phyloP scores from a whole-genome alignment of 2,888 invertebrate genomes.

The Tridacna gigas region DNA sequence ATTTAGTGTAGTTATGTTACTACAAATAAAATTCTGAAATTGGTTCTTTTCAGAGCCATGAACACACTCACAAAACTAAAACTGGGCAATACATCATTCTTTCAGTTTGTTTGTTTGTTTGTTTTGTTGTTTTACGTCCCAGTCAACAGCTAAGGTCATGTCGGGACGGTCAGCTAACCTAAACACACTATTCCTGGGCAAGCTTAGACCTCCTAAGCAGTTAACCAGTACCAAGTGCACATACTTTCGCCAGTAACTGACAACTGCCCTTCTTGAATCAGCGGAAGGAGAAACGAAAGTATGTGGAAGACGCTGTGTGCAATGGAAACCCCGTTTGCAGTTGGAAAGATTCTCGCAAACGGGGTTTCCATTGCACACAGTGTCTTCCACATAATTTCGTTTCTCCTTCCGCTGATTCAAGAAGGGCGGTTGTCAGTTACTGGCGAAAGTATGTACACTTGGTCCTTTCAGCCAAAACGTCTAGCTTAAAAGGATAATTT shows the following conservation, averaged over 20 bases:
- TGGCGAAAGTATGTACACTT: neutral
- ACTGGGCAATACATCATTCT: neutral
- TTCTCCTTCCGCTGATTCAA: slow-evolving; percentile 34
- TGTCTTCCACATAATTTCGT: too few species aligned
- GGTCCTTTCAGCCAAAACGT: too few species aligned
- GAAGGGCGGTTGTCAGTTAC: slow-evolving; percentile 20
- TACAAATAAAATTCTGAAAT: too few species aligned
- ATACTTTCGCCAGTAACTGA: neutral
- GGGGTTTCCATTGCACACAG: too few species aligned
- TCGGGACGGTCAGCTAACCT: slow-evolving; percentile 3
- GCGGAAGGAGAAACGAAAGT: slow-evolving; percentile 39
- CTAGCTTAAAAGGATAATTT: too few species aligned
- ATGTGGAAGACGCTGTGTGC: too few species aligned
- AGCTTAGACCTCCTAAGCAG: slow-evolving; percentile 16
- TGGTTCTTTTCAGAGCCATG: too few species aligned
- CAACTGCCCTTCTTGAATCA: too few species aligned
- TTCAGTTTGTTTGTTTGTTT: slow-evolving; percentile 8
- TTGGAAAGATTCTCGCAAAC: too few species aligned
- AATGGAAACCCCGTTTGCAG: too few species aligned
- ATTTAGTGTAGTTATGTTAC: too few species aligned
- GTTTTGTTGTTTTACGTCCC: neutral
- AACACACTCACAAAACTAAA: neutral
- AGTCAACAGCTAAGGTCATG: slow-evolving; percentile 17
- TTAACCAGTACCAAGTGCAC: slow-evolving; percentile 22
- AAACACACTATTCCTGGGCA: slow-evolving; percentile 25